These are phyloP conservation scores for Campylorhamphus procurvoides DNA, from an alignment of 2,113 vertebrate species.

Conservation along the genomic window DNA sequence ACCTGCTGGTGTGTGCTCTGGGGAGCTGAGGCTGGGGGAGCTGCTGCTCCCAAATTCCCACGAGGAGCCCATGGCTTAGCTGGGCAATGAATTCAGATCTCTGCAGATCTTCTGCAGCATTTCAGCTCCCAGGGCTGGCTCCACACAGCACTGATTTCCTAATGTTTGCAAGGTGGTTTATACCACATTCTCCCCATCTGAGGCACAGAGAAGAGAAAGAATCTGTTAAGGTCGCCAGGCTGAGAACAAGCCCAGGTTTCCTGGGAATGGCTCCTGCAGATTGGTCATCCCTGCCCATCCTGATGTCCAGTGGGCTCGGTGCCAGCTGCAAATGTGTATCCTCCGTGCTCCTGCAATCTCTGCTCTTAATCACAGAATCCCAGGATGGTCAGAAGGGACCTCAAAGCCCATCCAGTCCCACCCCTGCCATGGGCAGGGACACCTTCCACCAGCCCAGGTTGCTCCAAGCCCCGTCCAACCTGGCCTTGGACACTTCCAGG, in stretches of 20 bases:
- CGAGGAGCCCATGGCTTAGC: background rate
- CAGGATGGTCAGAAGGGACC: background rate
- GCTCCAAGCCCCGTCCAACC: background rate
- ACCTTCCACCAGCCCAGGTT: background rate
- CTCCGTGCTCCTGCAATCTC: background rate
- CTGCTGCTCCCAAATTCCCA: background rate
- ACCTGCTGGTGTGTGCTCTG: background rate
- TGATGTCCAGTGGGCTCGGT: background rate
- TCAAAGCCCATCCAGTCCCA: rapidly evolving
- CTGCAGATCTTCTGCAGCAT: background rate
- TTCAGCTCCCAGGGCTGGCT: background rate
- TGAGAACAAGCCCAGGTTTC: background rate
- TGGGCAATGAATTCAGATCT: background rate
- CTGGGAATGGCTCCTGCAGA: background rate
- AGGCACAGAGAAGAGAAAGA: background rate
- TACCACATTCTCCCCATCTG: background rate
- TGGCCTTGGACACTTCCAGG: background rate
- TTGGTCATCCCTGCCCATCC: background rate
- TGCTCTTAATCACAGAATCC: background rate
- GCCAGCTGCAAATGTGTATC: background rate
- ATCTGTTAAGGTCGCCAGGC: background rate
- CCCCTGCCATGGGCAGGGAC: background rate
- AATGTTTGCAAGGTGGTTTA: background rate
- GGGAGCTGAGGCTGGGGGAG: background rate
- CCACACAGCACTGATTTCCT: background rate